Percentiles rank a stretch among this genome's conserved stretches.
These are phyloP conservation scores for Agrenia bidenticulata DNA, from an alignment of 2,888 invertebrate species.

Conservation along the genomic window DNA sequence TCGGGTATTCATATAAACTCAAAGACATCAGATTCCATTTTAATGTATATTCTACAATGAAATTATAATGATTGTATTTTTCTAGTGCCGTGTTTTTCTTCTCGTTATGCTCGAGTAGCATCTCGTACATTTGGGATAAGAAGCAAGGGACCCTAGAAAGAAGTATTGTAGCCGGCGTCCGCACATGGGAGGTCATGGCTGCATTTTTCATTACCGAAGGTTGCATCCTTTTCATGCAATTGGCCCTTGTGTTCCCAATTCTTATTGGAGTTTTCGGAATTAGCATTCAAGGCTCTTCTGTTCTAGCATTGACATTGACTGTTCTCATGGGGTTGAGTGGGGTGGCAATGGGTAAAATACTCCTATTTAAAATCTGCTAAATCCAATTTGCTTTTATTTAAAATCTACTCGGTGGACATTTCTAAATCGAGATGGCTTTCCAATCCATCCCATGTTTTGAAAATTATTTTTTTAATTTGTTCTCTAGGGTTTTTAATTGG, in stretches of 20 bases:
- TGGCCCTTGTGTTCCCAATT: conserved; percentile 33
- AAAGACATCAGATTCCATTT: too few relatives aligned
- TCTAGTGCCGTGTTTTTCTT: conserved; percentile 36
- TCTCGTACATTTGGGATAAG: conserved; percentile 37
- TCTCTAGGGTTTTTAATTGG: conserved; percentile 79
- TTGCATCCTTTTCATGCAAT: conserved; percentile 34
- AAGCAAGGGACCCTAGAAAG: conserved; percentile 34
- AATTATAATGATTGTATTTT: too few relatives aligned
- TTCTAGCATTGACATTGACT: conserved; percentile 21
- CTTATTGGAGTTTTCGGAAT: conserved; percentile 37
- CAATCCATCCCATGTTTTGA: too few relatives aligned
- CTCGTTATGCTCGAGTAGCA: conserved; percentile 32
- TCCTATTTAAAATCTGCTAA: too few relatives aligned
- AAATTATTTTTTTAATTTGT: conserved; percentile 15
- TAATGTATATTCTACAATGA: too few relatives aligned
- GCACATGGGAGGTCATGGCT: conserved; percentile 35
- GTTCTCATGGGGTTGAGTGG: conserved; percentile 32
- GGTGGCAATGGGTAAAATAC: conserved; percentile 31
- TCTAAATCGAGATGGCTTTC: too few relatives aligned
- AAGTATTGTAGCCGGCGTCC: conserved; percentile 36
- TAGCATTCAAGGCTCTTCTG: conserved; percentile 28
- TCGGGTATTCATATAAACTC: neutral
- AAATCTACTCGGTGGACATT: too few relatives aligned
- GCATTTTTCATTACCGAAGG: conserved; percentile 37
- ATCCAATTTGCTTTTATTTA: too few relatives aligned